These are phyloP conservation scores for Polymixis flavicincta DNA, from an alignment of 2,888 invertebrate genomes.

Conservation along the genomic window DNA sequence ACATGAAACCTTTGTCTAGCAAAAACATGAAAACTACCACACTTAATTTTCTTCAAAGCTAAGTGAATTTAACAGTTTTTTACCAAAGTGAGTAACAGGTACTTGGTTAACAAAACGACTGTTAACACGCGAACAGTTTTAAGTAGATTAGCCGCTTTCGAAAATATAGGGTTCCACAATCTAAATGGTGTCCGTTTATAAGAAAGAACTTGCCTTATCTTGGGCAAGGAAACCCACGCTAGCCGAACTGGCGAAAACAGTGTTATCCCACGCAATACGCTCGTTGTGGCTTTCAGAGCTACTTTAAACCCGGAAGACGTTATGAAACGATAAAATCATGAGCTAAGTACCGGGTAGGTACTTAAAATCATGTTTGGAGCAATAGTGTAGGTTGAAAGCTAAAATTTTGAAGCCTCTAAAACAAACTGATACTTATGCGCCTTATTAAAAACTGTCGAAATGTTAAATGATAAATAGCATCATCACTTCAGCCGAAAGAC, in stretches of 20 bases:
- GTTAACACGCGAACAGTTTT: constrained; percentile 35
- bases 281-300: constrained; percentile 22
- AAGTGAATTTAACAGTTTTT: constrained; percentile 39
- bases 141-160: constrained; percentile 27
- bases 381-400: too few relatives aligned
- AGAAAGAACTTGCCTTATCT: constrained; percentile 33
- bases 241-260: constrained; percentile 23
- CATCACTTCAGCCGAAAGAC: too few relatives aligned
- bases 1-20: constrained; percentile 1
- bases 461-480: too few relatives aligned
- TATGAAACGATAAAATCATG: not conserved
- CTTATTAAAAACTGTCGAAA: too few relatives aligned
- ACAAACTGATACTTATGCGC: not conserved
- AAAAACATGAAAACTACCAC: not conserved
- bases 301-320: constrained; percentile 13
- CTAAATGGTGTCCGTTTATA: constrained; percentile 51
- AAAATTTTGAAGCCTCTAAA: not conserved
- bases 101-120: constrained; percentile 35
- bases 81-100: constrained; percentile 19
- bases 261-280: constrained; percentile 23
- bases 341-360: too few relatives aligned
- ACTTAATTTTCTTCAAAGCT: constrained; percentile 18
- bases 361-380: not conserved
- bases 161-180: constrained; percentile 38
- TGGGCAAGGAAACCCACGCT: constrained; percentile 36